Evolutionary conservation across 2,888 invertebrate species (phyloP), one percentile per base, ranked within the genome.

Genomic region (Phengaris arion): DNA sequence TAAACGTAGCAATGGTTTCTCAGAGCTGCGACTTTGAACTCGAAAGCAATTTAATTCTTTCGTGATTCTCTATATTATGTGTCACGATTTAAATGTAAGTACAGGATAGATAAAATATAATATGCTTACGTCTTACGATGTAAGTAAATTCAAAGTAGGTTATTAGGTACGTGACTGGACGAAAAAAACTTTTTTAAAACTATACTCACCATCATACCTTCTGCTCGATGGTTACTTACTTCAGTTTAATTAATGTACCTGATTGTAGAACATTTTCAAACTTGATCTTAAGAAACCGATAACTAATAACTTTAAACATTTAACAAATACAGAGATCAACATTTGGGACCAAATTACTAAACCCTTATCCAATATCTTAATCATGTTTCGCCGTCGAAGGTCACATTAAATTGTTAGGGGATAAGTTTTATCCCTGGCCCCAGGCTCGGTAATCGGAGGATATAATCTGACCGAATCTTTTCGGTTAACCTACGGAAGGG

Each of bases 381-480:
- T 51, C 51, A 51, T 48, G 48, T 70, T 70, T 48, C 70, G 15
- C 70, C 51, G 10, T 22, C 72, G 52, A 72, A 52, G 52, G 35
- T 52, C 52, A 72, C 15, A 54, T 72, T 54, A 72, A 72, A 72
- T 52, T 54, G 51, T 72, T 72, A 52, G 52, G 22, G 52, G 52
- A 72, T 52, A 72, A 72, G 52, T 52, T 72, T 72, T 64, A 64
- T 64, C 64, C 12, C 35, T 22, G 12, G 52, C 72, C 72, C 35
- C 48, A n/a, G 70, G 22, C 45, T 12, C 70, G 6, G 51, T 22
- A 51, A 70, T 70, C 72, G 72, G 35, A 12, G 22, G 35, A 72
- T 72, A 52, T 72, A 54, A 52, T 72, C 54, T 72, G 51, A 52
- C 35, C 52, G 72, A 72, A 72, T 72, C 72, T 72, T 72, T 72